Base-by-base conservation (phyloP, 2,113 vertebrate genomes). In the Rhegmatorhina hoffmannsi region DNA sequence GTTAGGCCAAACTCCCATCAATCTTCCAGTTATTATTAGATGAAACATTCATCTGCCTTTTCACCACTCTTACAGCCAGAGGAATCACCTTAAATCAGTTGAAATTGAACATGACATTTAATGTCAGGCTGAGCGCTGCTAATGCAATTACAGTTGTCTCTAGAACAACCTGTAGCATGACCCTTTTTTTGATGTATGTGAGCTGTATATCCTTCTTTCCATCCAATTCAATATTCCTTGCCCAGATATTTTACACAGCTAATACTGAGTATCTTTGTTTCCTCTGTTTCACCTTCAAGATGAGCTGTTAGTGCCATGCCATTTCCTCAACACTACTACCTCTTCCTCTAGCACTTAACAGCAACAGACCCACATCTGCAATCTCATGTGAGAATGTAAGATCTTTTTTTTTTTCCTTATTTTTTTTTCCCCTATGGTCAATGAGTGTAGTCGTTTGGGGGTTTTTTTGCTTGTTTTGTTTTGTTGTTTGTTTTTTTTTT, bases 1-100 rank as follows among this genome's bases (percentile, higher is more conserved):
- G 33, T 77, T 94, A 94, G 78, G 70, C 15, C 79, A 94, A 73
- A 81, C 31, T 90, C 76, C 77, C 52, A 94, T 66, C 87, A 87
- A 96, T 95, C 50, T 96, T 78, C 70, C 28, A 26, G 74, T 25
- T 95, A 83, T 96, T 97, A 96, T 97, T 96, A 96, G 83, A 96
- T 96, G 87, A 98, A 97, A 55, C 52, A 94, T 34, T 93, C 43
- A 74, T 79, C 84, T 93, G 52, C 76, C 40, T 97, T 97, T 96
- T 95, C 87, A 95, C 20, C 64, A 81, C 76, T 96, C 46, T 47
- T 89, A 77, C 33, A 91, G 81, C 85, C 90, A 89, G 77, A 92
- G 56, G 14, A 58, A 95, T 97, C 88, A 96, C 40, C 50, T 91
- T 90, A 55, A 81, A 97, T 96, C 96, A 97, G 66, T 66, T 68